Base-by-base conservation (phyloP, 2,888 invertebrate species). In the Maniola hyperantus region DNA sequence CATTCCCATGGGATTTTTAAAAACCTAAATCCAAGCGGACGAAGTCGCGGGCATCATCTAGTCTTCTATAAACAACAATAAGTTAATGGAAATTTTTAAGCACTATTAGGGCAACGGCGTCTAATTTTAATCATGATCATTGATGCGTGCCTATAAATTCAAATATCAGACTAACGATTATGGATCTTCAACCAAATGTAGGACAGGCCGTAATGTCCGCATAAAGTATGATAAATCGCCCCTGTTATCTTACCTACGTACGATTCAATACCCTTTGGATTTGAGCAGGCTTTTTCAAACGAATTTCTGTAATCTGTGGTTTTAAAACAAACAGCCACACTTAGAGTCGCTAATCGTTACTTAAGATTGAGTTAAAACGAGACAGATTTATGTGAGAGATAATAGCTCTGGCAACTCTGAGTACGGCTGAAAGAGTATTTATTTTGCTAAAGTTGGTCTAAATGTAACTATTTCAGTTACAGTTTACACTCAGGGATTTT, bases 141-240 rank as follows among this genome's bases (percentile, higher is more conserved):
- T 44, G 62, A 62, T 62, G 62, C 53, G 39, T 53, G 62, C 51
- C 39, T 44, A 62, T 62, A 39, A 62, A 53, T 62, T 62, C 62
- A 33, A 62, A 62, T 53, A 51, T 53, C 62, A 42, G 62, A 33
- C 53, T 62, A 62, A 62, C 53, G 53, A 53, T 53, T 42, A 62
- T 53, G 62, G 44, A 62, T 62, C n/a, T 33, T 44, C 53, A 33
- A 53, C 53, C 62, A 62, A 62, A 62, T 62, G 62, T 26, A 26
- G 2, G 53, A 44, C 62, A 51, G 62, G 62, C 53, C 42, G 42
- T 50, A 42, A 15, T 44, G 62, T 62, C 44, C 62, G 33, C 53
- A 33, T 53, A 62, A 62, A 62, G 53, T 62, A 53, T 62, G 53
- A 62, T 62, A 62, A 62, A 62, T 62, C 20, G 53, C 26, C 15